Evolutionary conservation across 2,888 invertebrate genomes (phyloP).

Genomic region (Dyspetes luteomarginatus): DNA sequence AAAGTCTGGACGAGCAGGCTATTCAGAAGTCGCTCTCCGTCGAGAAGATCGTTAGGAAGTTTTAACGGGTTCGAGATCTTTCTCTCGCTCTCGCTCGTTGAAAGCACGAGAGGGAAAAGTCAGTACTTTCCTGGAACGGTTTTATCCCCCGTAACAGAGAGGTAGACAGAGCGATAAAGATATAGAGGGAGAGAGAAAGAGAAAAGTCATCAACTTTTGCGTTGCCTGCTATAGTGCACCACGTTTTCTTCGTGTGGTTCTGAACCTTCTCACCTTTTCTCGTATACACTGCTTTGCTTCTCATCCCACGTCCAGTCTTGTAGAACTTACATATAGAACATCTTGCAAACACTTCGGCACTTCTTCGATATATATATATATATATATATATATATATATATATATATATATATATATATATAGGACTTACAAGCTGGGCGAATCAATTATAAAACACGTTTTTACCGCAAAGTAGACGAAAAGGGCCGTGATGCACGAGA

Average conservation of each 20-base stretch:
- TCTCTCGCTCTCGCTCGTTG: constrained; percentile 21
- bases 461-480: constrained; percentile 34
- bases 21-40: constrained; percentile 77
- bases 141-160: constrained; percentile 23
- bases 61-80: constrained; percentile 79
- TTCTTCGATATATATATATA: constrained; percentile 4
- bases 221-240: constrained; percentile 40
- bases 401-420: background rate
- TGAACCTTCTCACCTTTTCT: constrained; percentile 34
- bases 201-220: constrained; percentile 46
- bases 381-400: background rate
- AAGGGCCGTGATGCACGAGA: background rate
- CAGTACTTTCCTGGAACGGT: constrained; percentile 52
- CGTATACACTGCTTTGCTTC: background rate
- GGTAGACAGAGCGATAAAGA: constrained; percentile 34
- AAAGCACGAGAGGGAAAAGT: constrained; percentile 52
- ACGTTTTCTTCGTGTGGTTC: constrained; percentile 24
- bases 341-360: constrained; percentile 29
- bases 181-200: constrained; percentile 10
- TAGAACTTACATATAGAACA: constrained; percentile 14
- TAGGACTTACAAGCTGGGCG: constrained; percentile 15
- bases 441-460: constrained; percentile 55
- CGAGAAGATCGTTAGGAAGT: constrained; percentile 78
- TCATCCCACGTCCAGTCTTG: constrained; percentile 1
- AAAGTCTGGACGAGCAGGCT: constrained; percentile 68